Conservation (phyloP, 2,113 vertebrate species). For the Coptodon bakossiorum region DNA sequence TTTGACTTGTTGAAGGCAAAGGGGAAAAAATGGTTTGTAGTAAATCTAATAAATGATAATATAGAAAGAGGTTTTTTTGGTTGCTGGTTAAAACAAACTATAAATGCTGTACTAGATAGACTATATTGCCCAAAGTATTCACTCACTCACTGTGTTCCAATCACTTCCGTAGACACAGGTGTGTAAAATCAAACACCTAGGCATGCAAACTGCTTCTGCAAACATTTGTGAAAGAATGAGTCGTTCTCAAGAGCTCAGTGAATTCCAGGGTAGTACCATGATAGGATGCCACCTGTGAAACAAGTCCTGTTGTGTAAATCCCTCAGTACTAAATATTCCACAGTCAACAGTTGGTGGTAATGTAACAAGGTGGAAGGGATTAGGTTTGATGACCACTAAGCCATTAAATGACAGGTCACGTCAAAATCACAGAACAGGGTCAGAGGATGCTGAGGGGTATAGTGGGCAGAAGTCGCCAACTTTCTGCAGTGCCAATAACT, state of each 20-base stretch:
- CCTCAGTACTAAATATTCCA: neutral
- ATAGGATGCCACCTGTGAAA: neutral
- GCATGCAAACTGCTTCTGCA: neutral
- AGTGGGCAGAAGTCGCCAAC: neutral
- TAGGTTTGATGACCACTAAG: neutral
- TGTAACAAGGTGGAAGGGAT: neutral
- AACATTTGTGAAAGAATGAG: neutral
- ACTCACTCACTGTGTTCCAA: neutral
- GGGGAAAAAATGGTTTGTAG: neutral
- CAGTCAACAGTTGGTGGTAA: neutral
- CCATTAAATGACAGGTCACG: neutral
- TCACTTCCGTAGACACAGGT: neutral
- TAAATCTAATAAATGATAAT: neutral
- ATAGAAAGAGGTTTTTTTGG: neutral
- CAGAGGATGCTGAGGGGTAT: neutral
- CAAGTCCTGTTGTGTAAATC: neutral
- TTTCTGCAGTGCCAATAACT: neutral
- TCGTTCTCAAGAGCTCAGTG: neutral
- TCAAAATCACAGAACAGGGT: neutral
- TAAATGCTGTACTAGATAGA: neutral
- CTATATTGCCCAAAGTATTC: neutral
- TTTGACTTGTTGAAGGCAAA: neutral
- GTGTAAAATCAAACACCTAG: neutral
- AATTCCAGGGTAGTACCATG: neutral
- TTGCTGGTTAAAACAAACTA: neutral